These are phyloP conservation scores for Rhingia rostrata DNA, from an alignment of 2,888 invertebrate genomes.

Conservation along the genomic window DNA sequence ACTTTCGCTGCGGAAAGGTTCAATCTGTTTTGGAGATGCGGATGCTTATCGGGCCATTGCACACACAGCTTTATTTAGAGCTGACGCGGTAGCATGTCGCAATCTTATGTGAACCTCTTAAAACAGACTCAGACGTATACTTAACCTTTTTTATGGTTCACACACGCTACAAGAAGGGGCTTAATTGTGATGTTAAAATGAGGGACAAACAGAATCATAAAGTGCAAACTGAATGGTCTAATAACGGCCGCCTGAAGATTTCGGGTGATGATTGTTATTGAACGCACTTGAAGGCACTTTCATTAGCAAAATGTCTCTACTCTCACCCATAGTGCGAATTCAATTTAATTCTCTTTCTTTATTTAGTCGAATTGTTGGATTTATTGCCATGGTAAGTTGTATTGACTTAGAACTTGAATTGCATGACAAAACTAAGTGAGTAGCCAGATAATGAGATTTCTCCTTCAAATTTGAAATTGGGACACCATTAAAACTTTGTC, in stretches of 20 bases:
- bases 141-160: constrained; percentile 44
- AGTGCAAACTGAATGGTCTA: constrained; percentile 40
- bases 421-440: too few relatives aligned
- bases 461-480: too few relatives aligned
- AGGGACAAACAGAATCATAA: constrained; percentile 32
- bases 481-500: too few relatives aligned
- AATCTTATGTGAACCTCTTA: constrained; percentile 37
- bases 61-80: neutral
- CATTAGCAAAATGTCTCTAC: constrained; percentile 44
- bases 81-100: constrained; percentile 9
- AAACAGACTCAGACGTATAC: constrained; percentile 40
- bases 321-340: constrained; percentile 1
- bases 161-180: constrained; percentile 1
- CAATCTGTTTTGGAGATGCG: constrained; percentile 39
- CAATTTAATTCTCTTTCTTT: constrained; percentile 1
- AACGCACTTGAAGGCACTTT: constrained; percentile 32
- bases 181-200: constrained; percentile 41
- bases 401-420: too few relatives aligned
- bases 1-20: constrained; percentile 56
- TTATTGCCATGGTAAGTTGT: too few relatives aligned
- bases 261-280: constrained; percentile 14
- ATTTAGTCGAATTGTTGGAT: too few relatives aligned
- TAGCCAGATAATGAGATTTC: too few relatives aligned
- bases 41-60: constrained; percentile 27
- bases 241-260: constrained; percentile 22